Conservation (phyloP, 2,797 vertebrate species). For the Limosa lapponica region DNA sequence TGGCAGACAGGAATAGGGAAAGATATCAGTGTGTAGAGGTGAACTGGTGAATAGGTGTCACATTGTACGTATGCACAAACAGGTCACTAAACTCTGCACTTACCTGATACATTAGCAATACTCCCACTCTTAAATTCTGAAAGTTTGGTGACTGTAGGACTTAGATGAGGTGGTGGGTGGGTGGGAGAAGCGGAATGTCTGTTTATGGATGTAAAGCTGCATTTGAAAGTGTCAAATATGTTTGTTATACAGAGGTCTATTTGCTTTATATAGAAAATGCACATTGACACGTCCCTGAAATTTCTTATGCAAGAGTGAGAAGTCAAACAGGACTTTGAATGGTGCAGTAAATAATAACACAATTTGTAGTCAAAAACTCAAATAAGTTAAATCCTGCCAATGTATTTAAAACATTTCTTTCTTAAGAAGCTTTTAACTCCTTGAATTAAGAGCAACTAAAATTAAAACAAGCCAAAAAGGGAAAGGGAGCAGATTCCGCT, state of each 20-base stretch:
- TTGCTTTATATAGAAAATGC: constrained; percentile 30
- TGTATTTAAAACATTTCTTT: neutral
- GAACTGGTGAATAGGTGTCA: too few species aligned
- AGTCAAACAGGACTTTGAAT: neutral
- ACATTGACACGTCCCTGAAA: neutral
- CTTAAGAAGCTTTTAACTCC: neutral
- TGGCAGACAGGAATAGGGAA: neutral
- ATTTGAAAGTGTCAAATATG: constrained; percentile 32
- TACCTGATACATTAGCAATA: neutral
- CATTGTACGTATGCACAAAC: neutral
- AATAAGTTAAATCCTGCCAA: neutral
- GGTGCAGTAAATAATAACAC: neutral
- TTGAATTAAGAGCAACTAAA: neutral
- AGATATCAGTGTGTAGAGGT: too few species aligned
- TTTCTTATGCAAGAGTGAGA: constrained; percentile 38
- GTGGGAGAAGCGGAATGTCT: constrained; percentile 15
- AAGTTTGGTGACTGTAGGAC: constrained; percentile 6
- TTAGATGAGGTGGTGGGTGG: neutral
- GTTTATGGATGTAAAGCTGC: constrained; percentile 19
- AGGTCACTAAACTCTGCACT: neutral
- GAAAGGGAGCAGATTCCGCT: neutral
- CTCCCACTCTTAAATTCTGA: neutral
- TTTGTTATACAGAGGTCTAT: constrained; percentile 20
- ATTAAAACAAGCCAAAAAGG: neutral
- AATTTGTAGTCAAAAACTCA: neutral